Percentiles rank a stretch among this genome's conserved stretches.
Conservation (phyloP, 2,113 vertebrate species). For the Ceuthmochares aereus region DNA sequence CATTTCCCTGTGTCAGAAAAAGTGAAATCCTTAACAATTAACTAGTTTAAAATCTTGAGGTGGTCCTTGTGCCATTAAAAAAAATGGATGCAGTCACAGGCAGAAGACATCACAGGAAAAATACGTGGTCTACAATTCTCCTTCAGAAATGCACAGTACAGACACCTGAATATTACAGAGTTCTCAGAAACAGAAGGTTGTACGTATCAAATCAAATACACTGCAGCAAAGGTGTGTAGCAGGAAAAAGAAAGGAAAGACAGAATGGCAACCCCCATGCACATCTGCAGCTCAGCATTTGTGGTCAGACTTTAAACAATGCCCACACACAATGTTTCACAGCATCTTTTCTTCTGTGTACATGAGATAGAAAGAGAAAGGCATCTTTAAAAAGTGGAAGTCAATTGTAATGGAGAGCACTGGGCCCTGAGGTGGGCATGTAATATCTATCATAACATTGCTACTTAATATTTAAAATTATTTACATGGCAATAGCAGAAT, state of each 20-base stretch:
- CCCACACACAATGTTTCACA: not conserved
- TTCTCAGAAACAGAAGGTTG: not conserved
- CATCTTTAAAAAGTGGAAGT: not conserved
- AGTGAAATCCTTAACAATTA: not conserved
- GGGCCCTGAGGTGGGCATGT: not conserved
- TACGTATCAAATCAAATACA: not conserved
- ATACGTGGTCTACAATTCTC: rapidly evolving
- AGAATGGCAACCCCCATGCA: not conserved
- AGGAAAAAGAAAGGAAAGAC: not conserved
- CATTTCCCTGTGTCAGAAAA: not conserved
- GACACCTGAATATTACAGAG: not conserved
- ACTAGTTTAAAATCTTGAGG: not conserved
- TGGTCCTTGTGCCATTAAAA: not conserved
- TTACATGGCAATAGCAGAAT: not conserved
- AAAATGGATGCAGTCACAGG: not conserved
- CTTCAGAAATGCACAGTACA: not conserved
- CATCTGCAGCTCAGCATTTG: not conserved
- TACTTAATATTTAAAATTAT: not conserved
- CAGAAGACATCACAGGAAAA: not conserved
- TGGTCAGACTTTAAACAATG: not conserved
- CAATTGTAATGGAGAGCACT: not conserved
- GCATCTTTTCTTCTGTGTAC: not conserved
- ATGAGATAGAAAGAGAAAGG: not conserved
- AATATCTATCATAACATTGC: not conserved
- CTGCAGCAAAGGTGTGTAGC: not conserved